These are phyloP conservation scores for Schrankia costaestrigalis DNA, from an alignment of 2,888 invertebrate species.

Conservation along the genomic window DNA sequence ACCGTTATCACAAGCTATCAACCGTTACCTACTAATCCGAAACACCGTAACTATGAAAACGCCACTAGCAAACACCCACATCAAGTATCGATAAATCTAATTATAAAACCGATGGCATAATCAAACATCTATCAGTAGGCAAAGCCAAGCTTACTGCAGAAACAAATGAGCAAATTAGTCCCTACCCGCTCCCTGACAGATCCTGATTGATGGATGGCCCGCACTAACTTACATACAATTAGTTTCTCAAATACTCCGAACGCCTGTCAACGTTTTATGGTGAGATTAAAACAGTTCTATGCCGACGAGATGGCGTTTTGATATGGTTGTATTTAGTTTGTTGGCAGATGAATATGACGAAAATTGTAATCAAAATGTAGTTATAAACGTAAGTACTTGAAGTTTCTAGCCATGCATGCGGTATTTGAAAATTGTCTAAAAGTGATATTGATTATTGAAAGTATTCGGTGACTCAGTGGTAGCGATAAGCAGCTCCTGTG, in stretches of 20 bases:
- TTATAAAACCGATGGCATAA: constrained; percentile 32
- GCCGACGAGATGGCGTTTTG: constrained; percentile 24
- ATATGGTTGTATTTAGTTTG: too few relatives aligned
- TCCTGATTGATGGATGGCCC: constrained; percentile 77
- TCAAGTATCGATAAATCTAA: constrained; percentile 32
- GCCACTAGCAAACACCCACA: constrained; percentile 6
- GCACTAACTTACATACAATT: constrained; percentile 61
- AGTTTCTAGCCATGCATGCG: too few relatives aligned
- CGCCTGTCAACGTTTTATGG: constrained; percentile 37
- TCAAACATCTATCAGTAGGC: constrained; percentile 48
- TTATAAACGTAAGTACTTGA: too few relatives aligned
- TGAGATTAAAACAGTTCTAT: constrained; percentile 31
- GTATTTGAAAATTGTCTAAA: too few relatives aligned
- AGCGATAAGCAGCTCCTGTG: too few relatives aligned
- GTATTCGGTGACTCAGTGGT: too few relatives aligned
- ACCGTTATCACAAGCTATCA: too few relatives aligned
- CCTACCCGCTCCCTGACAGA: constrained; percentile 59
- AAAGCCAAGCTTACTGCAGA: constrained; percentile 67
- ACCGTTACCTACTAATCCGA: too few relatives aligned
- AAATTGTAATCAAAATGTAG: too few relatives aligned
- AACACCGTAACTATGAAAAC: too few relatives aligned
- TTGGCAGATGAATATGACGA: too few relatives aligned
- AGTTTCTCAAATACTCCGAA: constrained; percentile 56
- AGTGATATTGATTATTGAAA: too few relatives aligned
- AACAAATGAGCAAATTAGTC: constrained; percentile 79